phyloP scores from a whole-genome alignment of 2,797 vertebrate species.

The Peromyscus nudipes region DNA sequence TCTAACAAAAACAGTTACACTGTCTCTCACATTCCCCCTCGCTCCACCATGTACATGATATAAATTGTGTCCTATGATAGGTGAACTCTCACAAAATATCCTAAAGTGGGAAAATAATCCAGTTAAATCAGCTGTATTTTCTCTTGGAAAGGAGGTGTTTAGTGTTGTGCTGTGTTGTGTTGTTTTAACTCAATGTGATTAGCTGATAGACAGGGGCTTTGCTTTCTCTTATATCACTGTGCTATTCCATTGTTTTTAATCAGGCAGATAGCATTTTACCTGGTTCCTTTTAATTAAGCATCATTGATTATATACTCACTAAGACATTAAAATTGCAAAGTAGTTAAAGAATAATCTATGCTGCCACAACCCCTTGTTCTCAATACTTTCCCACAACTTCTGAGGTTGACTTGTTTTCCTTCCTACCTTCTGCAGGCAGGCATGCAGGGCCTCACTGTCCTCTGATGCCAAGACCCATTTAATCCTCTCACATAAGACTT shows the following conservation, averaged over 20 bases:
- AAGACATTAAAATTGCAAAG: constrained; percentile 43
- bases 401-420: neutral
- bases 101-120: neutral
- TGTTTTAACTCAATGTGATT: neutral
- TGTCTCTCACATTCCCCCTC: neutral
- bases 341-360: neutral
- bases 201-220: neutral
- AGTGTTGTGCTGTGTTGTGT: neutral
- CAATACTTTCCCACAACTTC: neutral
- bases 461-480: neutral
- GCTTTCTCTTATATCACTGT: neutral
- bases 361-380: neutral
- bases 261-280: neutral
- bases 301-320: neutral
- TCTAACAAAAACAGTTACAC: neutral
- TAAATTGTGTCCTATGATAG: neutral
- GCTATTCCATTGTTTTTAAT: neutral
- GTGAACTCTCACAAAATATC: neutral
- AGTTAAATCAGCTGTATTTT: neutral
- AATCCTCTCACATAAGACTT: neutral
- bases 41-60: neutral
- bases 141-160: neutral
- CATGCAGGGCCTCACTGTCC: neutral
- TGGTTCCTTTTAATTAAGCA: neutral
- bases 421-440: neutral